Percentiles rank a stretch among this genome's conserved stretches.
Conservation (phyloP, 1,140 invertebrate genomes). For the Drosophila sp. region DNA sequence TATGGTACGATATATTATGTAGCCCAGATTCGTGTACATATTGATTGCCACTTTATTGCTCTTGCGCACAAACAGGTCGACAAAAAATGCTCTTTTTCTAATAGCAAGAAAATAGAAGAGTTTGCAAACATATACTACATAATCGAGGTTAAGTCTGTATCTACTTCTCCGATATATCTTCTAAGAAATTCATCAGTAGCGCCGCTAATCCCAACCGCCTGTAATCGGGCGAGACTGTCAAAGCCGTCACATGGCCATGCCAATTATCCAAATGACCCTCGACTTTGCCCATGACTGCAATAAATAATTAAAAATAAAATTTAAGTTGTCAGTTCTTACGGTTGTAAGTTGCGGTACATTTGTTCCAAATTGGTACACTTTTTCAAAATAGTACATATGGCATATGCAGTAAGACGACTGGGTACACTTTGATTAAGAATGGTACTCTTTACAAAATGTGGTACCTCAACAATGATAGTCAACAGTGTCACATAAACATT, state of each 20-base stretch:
- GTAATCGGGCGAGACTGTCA: conserved; percentile 98
- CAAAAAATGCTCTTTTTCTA: conserved; percentile 98
- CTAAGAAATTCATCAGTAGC: conserved; percentile 97
- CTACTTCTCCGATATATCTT: conserved; percentile 98
- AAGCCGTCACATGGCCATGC: conserved; percentile 99
- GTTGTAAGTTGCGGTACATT: not conserved
- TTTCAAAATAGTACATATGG: not conserved
- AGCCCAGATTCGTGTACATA: conserved; percentile 99
- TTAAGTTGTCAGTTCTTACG: not conserved
- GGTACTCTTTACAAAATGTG: too few species aligned
- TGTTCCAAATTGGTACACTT: not conserved
- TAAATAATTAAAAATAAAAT: not conserved
- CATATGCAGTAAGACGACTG: not conserved
- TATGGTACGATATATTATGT: conserved; percentile 97
- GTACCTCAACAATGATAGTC: too few species aligned
- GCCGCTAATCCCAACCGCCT: conserved; percentile 95
- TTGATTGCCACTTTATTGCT: conserved; percentile 98
- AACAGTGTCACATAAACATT: not conserved
- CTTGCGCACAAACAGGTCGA: conserved; percentile 99
- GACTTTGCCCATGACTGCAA: conserved; percentile 98
- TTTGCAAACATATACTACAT: not conserved
- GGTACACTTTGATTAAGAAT: not conserved
- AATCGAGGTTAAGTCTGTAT: not conserved
- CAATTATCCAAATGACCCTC: conserved; percentile 97
- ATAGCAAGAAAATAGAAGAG: not conserved